Evolutionary conservation across 2,797 vertebrate species (phyloP).

Genomic region (Craterocephalus amniculus): DNA sequence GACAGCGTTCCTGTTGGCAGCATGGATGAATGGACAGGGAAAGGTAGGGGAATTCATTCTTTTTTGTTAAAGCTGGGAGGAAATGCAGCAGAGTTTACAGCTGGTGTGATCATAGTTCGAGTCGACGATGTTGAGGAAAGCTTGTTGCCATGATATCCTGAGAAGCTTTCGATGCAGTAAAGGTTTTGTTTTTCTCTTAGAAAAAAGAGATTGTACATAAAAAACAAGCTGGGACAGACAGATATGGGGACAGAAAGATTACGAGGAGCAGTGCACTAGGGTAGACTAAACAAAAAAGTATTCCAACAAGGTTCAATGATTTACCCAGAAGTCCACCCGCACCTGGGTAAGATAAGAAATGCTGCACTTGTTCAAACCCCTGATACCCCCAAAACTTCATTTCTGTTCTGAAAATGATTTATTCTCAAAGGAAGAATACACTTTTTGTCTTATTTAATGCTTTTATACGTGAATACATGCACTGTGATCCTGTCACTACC

Average conservation of each 20-base stretch:
- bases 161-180: background rate
- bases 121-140: background rate
- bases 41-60: background rate
- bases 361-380: background rate
- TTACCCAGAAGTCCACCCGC: background rate
- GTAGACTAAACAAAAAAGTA: background rate
- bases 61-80: background rate
- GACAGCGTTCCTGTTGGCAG: constrained; percentile 33
- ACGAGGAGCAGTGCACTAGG: background rate
- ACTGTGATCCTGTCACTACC: background rate
- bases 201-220: background rate
- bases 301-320: background rate
- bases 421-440: background rate
- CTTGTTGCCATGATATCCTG: background rate
- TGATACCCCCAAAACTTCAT: background rate
- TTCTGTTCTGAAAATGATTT: background rate
- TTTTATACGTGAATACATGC: background rate
- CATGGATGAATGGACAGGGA: background rate
- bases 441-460: background rate
- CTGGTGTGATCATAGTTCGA: background rate
- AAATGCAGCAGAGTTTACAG: background rate
- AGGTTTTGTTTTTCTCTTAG: background rate
- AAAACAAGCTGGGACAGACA: background rate
- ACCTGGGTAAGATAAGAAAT: background rate
- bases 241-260: background rate